Conservation (phyloP, 2,113 vertebrate species). For the Scytalopus superciliaris region DNA sequence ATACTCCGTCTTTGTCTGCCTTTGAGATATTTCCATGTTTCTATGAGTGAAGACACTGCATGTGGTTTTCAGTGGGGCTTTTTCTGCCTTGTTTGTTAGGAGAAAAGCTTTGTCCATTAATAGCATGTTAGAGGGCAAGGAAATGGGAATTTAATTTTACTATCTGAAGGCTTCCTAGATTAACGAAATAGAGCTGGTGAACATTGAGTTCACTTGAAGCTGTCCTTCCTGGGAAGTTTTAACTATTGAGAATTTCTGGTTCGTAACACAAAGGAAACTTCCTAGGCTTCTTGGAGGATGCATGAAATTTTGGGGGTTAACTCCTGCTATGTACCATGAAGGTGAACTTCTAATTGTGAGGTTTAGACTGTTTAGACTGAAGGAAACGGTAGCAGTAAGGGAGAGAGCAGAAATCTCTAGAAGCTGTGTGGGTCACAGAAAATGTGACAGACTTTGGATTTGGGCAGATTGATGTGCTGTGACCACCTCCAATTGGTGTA, state of each 20-base stretch:
- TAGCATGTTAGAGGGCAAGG: neutral
- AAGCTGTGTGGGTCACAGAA: neutral
- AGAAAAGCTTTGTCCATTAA: neutral
- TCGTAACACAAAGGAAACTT: neutral
- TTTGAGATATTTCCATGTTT: neutral
- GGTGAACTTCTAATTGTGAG: neutral
- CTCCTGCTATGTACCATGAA: neutral
- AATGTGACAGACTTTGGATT: neutral
- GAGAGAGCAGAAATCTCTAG: neutral
- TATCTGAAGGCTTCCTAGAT: neutral
- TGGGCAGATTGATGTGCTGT: neutral
- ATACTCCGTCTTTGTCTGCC: neutral
- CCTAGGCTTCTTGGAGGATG: neutral
- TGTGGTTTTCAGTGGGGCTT: neutral
- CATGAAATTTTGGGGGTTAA: neutral
- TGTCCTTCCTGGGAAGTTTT: neutral
- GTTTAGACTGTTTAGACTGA: neutral
- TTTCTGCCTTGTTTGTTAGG: neutral
- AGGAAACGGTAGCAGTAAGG: neutral
- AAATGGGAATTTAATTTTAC: neutral
- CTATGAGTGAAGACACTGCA: neutral
- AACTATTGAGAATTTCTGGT: neutral
- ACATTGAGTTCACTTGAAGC: neutral
- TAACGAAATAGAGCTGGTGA: neutral
- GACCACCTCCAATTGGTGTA: neutral